These are phyloP conservation scores for Monopis laevigella DNA, from an alignment of 2,888 invertebrate species.

Conservation along the genomic window DNA sequence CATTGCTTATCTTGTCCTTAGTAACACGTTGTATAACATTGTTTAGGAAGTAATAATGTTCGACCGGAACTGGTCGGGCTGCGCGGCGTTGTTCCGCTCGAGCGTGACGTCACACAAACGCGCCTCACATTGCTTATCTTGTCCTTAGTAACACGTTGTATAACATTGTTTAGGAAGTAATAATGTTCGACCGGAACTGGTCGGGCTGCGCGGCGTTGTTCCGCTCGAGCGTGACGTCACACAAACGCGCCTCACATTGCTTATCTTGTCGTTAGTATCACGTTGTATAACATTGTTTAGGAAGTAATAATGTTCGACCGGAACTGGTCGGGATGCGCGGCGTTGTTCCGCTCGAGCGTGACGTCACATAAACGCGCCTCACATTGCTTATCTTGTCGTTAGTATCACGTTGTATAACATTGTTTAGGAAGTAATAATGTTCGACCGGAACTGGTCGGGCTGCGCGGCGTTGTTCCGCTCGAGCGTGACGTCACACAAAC, in stretches of 20 bases:
- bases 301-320: constrained; percentile 49
- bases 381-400: no score
- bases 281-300: constrained; percentile 23
- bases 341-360: constrained; percentile 31
- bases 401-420: no score
- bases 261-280: constrained; percentile 27
- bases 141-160: neutral
- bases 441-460: constrained; percentile 28
- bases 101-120: constrained; percentile 73
- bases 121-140: constrained; percentile 70
- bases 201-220: constrained; percentile 29
- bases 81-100: constrained; percentile 28
- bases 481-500: constrained; percentile 30
- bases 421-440: constrained; percentile 1
- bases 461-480: constrained; percentile 30
- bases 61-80: no score
- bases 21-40: no score
- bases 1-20: no score
- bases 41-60: no score
- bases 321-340: constrained; percentile 34
- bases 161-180: constrained; percentile 33
- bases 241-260: constrained; percentile 72
- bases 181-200: constrained; percentile 47
- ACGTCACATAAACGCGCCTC: no score
- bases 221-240: constrained; percentile 67